Evolutionary conservation across 2,797 vertebrate genomes (phyloP), one percentile per base, ranked within the genome.

Genomic region (Okamejei kenojei): DNA sequence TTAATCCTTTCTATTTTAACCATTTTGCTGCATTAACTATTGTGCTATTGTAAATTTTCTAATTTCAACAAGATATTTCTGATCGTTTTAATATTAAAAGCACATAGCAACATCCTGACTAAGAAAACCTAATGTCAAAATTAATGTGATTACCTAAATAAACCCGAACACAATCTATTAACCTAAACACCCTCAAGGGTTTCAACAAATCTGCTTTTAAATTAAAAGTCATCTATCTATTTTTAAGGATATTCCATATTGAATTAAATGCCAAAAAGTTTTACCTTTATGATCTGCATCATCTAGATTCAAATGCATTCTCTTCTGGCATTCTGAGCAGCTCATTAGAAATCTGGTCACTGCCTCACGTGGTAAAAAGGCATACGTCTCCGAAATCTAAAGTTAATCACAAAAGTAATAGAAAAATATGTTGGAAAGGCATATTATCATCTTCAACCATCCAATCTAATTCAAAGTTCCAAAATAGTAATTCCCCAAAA

Each of bases 371-470:
- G 97, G 97, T 95, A 97, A 95, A 95, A 97, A 97, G 95, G 97
- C 97, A 96, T 97, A 97, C 95, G 97, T 97, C 96, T 97, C 97
- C 93, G 97, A 97, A 96, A 97, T 97, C 97, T 97, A 95, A 95
- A 97, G 96, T 94, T 94, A 96, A 95, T 95, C 95, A 95, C 94
- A 96, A 96, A 96, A 90, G 95, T 71, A 93, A 74, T 94, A 94
- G 78, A 29, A 86, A 86, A 86, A 86, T n/a, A 61, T 29, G 26
- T 86, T 61, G 54, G 54, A 23, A 58, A 63, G 54, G 54, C 29
- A 86, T 9, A 73, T 91, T 73, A 92, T n/a, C 38, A 91, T 74
- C 13, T 35, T 76, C 11, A 92, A 58, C 54, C 38, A 71, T 71
- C 19, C 61, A 92, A 76, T 54, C 1, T 45, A 73, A 74, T 88